Evolutionary conservation across 1,140 invertebrate genomes (phyloP), one percentile per base, ranked within the genome.

Genomic region (Drosophila funebris): DNA sequence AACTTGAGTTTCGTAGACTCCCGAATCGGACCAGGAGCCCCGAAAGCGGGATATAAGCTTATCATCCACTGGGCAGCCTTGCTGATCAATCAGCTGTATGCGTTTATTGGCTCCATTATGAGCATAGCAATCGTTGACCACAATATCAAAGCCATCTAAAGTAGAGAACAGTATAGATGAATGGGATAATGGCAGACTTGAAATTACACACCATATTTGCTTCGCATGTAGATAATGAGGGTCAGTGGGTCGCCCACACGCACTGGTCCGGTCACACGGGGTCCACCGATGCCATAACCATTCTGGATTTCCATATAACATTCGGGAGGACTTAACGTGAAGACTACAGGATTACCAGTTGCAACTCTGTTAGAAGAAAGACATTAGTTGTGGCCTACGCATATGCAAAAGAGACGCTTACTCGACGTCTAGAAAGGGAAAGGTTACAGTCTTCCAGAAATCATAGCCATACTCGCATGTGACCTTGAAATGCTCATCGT

Each of bases 391-490:
- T n/a, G n/a, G n/a, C n/a, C n/a, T n/a, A 20, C 8, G 4, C 0
- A 29, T 13, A 9, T 4, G 0, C 5, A n/a, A 33, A 2, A 0
- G 0, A 1, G 1, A n/a, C 4, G 95, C 97, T 96, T 92, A 98
- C 97, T 98, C 97, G 52, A 98, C 97, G 84, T 98, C 97, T 22
- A 98, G 93, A 91, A 98, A 97, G 0, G 97, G 97, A 92, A 98
- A 98, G 0, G 97, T 98, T 22, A 98, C 97, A 0, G 97, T 98
- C 92, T 98, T 98, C 97, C 97, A 98, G 92, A 98, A 98, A 91
- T 98, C 97, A 91, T 98, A 98, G 43, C 97, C 97, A 90, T 98
- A 98, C 92, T 98, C 97, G 92, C 97, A 98, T 4, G 97, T 98
- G n/a, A 98, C 97, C 92, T 91, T 91, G 90, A 98, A 98, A 88